These are phyloP conservation scores for Agraylea sexmaculata DNA, from an alignment of 1,140 invertebrate species.

Conservation along the genomic window DNA sequence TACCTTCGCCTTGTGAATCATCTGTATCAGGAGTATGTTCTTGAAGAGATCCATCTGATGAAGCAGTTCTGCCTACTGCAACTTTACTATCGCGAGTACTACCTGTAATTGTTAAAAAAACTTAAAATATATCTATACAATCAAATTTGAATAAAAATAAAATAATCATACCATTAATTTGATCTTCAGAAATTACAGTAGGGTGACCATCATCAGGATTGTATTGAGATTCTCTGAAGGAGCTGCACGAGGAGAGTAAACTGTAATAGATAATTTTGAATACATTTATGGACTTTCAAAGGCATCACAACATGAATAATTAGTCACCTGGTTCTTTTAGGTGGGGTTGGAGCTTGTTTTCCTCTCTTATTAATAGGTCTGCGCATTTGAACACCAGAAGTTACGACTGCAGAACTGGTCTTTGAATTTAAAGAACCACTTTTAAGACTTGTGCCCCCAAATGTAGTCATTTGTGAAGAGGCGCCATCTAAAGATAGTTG, in stretches of 20 bases:
- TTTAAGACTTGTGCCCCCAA: neutral
- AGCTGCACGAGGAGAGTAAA: conserved; percentile 71
- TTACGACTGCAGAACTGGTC: conserved; percentile 24
- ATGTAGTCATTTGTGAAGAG: conserved; percentile 10
- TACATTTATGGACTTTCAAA: neutral
- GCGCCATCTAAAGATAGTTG: conserved; percentile 4
- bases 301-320: neutral
- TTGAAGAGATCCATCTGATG: conserved; percentile 35
- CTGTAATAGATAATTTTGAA: conserved; percentile 39
- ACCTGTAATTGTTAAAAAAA: conserved; percentile 1
- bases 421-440: conserved; percentile 2
- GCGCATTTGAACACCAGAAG: conserved; percentile 67
- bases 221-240: conserved; percentile 62
- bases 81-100: conserved; percentile 6
- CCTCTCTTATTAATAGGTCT: conserved; percentile 77
- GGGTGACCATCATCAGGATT: conserved; percentile 30
- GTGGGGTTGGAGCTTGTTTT: conserved; percentile 88
- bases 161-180: conserved; percentile 6
- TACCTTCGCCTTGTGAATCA: conserved; percentile 26
- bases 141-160: no score
- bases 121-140: conserved; percentile 12
- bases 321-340: conserved; percentile 80
- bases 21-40: conserved; percentile 38
- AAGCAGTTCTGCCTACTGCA: conserved; percentile 26
- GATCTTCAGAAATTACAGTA: conserved; percentile 7